Percentiles rank a stretch among this genome's conserved stretches.
These are phyloP conservation scores for Hycleus phaleratus DNA, from an alignment of 1,140 invertebrate genomes.

Conservation along the genomic window DNA sequence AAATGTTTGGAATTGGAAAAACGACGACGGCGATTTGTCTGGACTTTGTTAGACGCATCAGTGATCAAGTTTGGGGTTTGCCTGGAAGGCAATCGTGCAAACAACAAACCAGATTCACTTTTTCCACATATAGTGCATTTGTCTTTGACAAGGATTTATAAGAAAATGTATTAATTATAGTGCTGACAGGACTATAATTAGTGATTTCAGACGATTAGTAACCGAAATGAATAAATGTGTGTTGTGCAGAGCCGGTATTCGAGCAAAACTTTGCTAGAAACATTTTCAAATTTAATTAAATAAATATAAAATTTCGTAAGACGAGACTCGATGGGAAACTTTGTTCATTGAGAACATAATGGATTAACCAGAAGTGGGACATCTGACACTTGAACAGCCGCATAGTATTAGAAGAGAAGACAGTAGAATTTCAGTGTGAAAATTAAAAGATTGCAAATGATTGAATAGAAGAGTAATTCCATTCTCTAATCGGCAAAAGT, in stretches of 20 bases:
- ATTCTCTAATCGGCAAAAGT: no score
- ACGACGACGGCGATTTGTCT: not conserved
- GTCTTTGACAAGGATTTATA: slow-evolving; percentile 12
- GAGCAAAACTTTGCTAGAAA: not conserved
- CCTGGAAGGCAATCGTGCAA: slow-evolving; percentile 6
- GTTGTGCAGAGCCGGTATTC: not conserved
- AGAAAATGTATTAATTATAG: slow-evolving; percentile 6
- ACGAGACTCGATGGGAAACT: no score
- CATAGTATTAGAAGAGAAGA: no score
- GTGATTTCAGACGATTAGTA: not conserved
- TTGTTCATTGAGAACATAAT: no score
- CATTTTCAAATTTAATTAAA: no score
- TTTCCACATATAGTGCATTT: slow-evolving; percentile 3
- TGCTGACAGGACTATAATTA: not conserved
- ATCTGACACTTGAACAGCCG: no score
- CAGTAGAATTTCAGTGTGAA: no score
- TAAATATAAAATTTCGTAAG: no score
- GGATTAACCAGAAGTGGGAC: no score
- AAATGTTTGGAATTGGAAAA: not conserved
- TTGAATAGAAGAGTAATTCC: no score
- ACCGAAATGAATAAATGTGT: not conserved
- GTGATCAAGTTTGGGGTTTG: not conserved
- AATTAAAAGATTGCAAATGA: no score
- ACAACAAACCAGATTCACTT: slow-evolving; percentile 1
- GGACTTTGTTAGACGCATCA: slow-evolving; percentile 5